A percentile compares a stretch with the other conserved stretches of the same genome.
Evolutionary conservation across 2,113 vertebrate genomes (phyloP).

Genomic region (Pluvianellus socialis): DNA sequence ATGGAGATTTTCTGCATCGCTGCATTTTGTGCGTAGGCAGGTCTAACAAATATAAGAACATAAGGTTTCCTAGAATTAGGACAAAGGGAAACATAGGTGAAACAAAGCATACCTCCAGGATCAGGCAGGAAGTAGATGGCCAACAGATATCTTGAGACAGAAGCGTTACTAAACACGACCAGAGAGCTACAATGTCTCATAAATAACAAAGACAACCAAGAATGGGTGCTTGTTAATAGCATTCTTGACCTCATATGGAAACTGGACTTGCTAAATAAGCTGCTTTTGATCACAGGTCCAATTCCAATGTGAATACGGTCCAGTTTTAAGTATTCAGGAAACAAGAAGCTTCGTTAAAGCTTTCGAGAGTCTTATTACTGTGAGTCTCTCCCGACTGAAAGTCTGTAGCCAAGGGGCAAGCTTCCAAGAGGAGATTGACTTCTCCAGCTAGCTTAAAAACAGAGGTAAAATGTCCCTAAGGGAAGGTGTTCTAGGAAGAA

Average conservation of each 20-base stretch:
- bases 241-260: neutral
- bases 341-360: neutral
- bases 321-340: neutral
- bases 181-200: neutral
- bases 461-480: constrained; percentile 54
- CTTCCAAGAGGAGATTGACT: constrained; percentile 43
- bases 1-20: neutral
- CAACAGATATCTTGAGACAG: neutral
- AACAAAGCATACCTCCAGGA: neutral
- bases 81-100: neutral
- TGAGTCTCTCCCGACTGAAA: neutral
- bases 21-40: neutral
- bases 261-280: neutral
- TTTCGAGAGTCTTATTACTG: constrained; percentile 13
- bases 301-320: neutral
- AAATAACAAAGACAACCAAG: neutral
- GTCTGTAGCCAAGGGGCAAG: constrained; percentile 13
- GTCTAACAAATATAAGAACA: neutral
- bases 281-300: neutral
- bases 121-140: neutral
- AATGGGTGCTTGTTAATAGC: neutral
- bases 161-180: neutral
- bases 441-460: constrained; percentile 46
- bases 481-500: constrained; percentile 58
- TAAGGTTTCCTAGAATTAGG: neutral